phyloP scores from a whole-genome alignment of 2,113 vertebrate species.

The Neogale vison region DNA sequence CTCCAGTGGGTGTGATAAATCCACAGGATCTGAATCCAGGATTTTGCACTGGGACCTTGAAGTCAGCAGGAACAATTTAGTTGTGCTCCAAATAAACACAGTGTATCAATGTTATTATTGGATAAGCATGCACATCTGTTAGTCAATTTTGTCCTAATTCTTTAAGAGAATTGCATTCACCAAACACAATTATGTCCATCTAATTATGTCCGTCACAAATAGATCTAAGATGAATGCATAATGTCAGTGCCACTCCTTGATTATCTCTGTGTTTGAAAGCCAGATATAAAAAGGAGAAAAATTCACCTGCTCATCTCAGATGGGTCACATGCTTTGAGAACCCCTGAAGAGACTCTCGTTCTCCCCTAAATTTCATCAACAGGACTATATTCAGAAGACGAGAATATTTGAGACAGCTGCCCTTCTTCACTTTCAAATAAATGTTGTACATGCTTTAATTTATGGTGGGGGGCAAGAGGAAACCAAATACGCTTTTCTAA shows the following conservation, averaged over 20 bases:
- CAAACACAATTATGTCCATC: not conserved
- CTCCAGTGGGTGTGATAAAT: constrained; percentile 76
- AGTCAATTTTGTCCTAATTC: constrained; percentile 68
- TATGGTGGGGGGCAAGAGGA: not conserved
- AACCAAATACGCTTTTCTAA: not conserved
- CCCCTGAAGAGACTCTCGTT: not conserved
- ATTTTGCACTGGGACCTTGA: constrained; percentile 66
- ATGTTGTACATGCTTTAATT: not conserved
- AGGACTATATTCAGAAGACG: not conserved
- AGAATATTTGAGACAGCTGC: not conserved
- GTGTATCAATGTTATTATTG: constrained; percentile 76
- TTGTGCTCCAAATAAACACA: constrained; percentile 73
- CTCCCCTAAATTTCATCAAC: not conserved
- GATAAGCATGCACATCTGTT: constrained; percentile 66
- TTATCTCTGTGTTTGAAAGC: not conserved
- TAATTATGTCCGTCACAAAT: not conserved
- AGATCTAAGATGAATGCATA: not conserved
- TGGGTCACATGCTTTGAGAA: not conserved
- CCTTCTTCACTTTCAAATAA: not conserved
- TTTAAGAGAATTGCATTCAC: constrained; percentile 33
- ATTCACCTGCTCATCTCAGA: not conserved
- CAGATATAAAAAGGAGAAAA: not conserved
- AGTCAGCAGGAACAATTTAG: constrained; percentile 75
- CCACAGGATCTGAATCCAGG: constrained; percentile 61
- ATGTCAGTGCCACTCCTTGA: not conserved